A percentile compares a stretch with the other conserved stretches of the same genome.
Evolutionary conservation across 2,797 vertebrate species (phyloP).

Genomic region (Carduelis carduelis): DNA sequence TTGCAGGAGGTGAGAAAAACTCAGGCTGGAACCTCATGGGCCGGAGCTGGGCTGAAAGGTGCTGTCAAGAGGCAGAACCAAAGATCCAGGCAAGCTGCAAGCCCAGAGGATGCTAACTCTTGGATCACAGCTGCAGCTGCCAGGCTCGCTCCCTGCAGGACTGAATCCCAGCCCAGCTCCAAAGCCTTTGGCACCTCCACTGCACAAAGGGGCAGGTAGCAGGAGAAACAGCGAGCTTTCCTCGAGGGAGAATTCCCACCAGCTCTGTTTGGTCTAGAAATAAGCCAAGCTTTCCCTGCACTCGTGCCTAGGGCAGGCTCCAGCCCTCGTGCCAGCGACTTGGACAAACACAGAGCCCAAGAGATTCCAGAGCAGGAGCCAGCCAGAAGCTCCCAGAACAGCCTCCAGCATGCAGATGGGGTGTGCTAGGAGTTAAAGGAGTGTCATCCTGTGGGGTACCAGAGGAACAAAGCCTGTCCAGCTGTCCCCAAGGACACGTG

Average conservation of each 20-base stretch:
- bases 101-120: neutral
- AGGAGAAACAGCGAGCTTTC: neutral
- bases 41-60: neutral
- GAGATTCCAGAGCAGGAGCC: neutral
- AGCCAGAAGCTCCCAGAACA: conserved; percentile 9
- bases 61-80: neutral
- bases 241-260: neutral
- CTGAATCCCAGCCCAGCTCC: neutral
- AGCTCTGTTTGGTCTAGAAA: neutral
- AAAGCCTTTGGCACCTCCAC: neutral
- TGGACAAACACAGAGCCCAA: neutral
- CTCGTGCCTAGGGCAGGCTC: fast-evolving
- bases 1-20: neutral
- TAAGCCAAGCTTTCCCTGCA: neutral
- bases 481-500: neutral
- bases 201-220: neutral
- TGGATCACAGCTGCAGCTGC: neutral
- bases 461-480: neutral
- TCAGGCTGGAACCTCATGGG: neutral
- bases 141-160: neutral
- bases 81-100: neutral
- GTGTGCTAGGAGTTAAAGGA: neutral
- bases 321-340: neutral
- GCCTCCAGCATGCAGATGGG: neutral
- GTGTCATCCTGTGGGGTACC: neutral